A percentile compares a stretch with the other conserved stretches of the same genome.
Evolutionary conservation across 1,140 invertebrate genomes (phyloP).

Genomic region (Eulimnadia texana): DNA sequence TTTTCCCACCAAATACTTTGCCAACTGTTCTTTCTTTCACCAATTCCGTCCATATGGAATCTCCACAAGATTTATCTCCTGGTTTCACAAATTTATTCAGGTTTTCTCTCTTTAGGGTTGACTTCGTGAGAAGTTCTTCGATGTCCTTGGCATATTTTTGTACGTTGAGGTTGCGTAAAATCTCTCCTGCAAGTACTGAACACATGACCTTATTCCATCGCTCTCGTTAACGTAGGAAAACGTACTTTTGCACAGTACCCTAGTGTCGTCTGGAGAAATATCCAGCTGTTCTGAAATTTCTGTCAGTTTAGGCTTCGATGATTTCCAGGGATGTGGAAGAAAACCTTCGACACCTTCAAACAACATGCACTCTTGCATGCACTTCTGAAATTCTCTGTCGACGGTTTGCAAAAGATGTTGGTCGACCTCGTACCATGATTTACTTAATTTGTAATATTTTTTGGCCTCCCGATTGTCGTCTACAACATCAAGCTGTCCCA

Average conservation of each 20-base stretch:
- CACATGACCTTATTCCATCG: no score
- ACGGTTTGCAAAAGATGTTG: background rate
- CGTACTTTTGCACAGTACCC: no score
- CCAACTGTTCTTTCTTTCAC: background rate
- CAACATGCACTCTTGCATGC: background rate
- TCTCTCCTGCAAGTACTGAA: no score
- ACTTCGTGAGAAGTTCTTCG: no score
- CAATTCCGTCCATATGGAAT: background rate
- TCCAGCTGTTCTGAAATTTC: background rate
- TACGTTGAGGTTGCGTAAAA: no score
- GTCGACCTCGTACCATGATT: background rate
- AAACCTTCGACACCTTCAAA: background rate
- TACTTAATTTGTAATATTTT: background rate
- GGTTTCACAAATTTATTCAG: background rate
- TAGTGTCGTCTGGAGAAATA: no score
- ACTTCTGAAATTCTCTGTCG: background rate
- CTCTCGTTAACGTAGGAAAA: no score
- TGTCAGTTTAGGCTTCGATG: no score
- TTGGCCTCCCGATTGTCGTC: background rate
- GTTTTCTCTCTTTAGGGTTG: no score
- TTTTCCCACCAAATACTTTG: background rate
- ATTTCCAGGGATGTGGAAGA: background rate
- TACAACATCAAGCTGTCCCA: background rate
- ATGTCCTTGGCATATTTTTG: no score
- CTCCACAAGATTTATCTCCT: background rate